Base-by-base conservation (phyloP, 2,113 vertebrate species). In the Lamprotornis superbus region DNA sequence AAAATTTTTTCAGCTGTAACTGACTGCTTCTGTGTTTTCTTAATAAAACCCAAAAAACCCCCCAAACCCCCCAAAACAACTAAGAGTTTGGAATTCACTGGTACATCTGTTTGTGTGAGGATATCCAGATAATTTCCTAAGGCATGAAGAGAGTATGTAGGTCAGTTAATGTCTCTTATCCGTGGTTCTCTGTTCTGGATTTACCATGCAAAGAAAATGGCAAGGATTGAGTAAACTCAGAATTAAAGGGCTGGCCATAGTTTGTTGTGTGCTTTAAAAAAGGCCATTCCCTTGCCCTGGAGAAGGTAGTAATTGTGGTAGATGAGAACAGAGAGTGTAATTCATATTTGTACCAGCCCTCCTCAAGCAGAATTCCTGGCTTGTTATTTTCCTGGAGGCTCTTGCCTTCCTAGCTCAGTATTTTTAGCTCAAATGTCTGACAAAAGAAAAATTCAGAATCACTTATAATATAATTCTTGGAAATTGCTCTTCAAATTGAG, bases 41-140 rank as follows among this genome's bases (percentile, higher is more conserved):
- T 79, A 60, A 64, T n/a, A 35, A 49, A 47, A 12, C 23, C 13
- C 5, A 63, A 42, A 44, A 63, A 60, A 7, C 1, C 2, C 18
- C 6, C 7, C 5, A 27, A 60, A 3, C 0, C 10, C 7, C 60
- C 4, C 12, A 9, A 35, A 69, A 11, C 16, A 50, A 1, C 12
- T 35, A 69, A 39, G 44, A 53, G 12, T 60, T 16, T 86, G 42
- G 15, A 83, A 64, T 57, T 92, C 25, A 70, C 10, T 74, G 25
- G 6, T 16, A 42, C 10, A 23, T 53, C 35, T 65, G 2, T 52
- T 76, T 67, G 10, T 74, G 53, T 28, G 47, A 46, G 55, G 12
- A 61, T 42, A 69, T 16, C 15, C 22, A 57, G 27, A 57, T 39
- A 56, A 68, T 68, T 64, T 65, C 25, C 6, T 50, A 23, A 53